Evolutionary conservation across 2,888 invertebrate genomes (phyloP).

Genomic region (Acronicta alni): DNA sequence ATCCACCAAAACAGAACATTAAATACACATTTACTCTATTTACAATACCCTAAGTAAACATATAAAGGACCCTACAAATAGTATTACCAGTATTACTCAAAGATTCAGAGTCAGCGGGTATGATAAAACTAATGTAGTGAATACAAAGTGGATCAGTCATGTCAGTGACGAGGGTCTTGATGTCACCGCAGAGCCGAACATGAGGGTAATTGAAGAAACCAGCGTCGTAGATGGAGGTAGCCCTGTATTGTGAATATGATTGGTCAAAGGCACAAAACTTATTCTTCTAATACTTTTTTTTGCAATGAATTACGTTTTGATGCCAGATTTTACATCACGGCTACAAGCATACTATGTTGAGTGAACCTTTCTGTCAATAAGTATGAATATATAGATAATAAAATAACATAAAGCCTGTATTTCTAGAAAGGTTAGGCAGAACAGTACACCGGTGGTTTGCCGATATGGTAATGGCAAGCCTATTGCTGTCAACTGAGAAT

Average conservation of each 20-base stretch:
- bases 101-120: background rate
- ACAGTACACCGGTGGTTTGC: too few species aligned
- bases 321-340: too few species aligned
- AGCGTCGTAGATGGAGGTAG: background rate
- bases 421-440: too few species aligned
- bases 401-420: too few species aligned
- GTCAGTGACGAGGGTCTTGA: constrained; percentile 38
- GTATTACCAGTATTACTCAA: background rate
- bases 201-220: constrained; percentile 12
- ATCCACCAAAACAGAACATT: background rate
- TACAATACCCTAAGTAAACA: constrained; percentile 8
- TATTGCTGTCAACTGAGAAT: too few species aligned
- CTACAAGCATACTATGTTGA: too few species aligned
- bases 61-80: background rate
- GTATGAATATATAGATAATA: too few species aligned
- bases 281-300: too few species aligned
- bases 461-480: too few species aligned
- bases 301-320: too few species aligned
- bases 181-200: background rate
- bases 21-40: constrained; percentile 2
- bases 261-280: background rate
- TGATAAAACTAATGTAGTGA: constrained; percentile 37
- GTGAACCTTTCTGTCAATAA: too few species aligned
- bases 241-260: background rate
- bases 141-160: constrained; percentile 27